Conservation (phyloP, 2,113 vertebrate genomes). For the Phyllostomus hastatus region DNA sequence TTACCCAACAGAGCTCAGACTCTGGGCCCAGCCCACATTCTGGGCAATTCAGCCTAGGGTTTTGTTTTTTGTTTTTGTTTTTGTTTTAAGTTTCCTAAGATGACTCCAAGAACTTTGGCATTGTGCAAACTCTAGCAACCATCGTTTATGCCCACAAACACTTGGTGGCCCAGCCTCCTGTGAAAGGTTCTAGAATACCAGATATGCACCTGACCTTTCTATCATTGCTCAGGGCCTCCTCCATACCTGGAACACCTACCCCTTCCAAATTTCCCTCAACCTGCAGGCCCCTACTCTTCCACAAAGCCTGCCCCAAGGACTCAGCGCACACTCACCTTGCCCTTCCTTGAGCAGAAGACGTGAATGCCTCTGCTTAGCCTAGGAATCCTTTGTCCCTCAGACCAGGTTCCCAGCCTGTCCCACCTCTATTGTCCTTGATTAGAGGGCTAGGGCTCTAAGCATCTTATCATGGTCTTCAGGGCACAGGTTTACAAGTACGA, state of each 20-base stretch:
- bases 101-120: neutral
- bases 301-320: neutral
- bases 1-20: neutral
- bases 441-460: neutral
- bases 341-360: neutral
- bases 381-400: neutral
- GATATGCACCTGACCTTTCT: neutral
- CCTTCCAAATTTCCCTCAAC: neutral
- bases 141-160: neutral
- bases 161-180: neutral
- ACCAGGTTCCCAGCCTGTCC: neutral
- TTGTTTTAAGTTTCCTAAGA: neutral
- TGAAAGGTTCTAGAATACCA: neutral
- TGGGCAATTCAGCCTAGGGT: neutral
- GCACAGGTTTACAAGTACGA: neutral
- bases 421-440: neutral
- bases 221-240: neutral
- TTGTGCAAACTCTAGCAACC: neutral
- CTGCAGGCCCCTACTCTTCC: too few relatives aligned
- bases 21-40: neutral
- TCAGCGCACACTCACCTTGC: fast-evolving
- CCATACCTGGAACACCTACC: neutral
- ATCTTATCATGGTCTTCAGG: neutral
- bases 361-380: neutral
- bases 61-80: neutral